Evolutionary conservation across 2,797 vertebrate species (phyloP).

Genomic region (Muraenolepis orangiensis): DNA sequence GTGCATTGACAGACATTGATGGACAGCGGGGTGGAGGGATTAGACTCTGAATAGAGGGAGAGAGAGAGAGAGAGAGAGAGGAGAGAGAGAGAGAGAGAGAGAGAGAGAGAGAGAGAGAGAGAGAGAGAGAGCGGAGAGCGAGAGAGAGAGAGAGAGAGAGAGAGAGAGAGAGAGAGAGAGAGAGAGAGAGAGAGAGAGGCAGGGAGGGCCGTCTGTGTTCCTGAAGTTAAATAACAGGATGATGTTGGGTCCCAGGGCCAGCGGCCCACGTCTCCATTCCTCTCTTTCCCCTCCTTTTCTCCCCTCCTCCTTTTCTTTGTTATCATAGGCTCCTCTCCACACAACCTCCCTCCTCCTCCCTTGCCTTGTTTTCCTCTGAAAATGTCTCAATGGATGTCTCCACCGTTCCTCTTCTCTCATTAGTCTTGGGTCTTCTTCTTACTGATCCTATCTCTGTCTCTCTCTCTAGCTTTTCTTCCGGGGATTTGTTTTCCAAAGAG

Average conservation of each 20-base stretch:
- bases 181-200: constrained; percentile 3
- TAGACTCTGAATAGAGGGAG: neutral
- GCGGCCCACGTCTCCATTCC: constrained; percentile 34
- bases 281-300: constrained; percentile 24
- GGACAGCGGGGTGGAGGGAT: neutral
- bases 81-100: constrained; percentile 25
- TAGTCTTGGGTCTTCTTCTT: neutral
- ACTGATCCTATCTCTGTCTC: constrained; percentile 38
- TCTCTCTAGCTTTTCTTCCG: constrained; percentile 19
- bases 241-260: constrained; percentile 48
- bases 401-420: constrained; percentile 31
- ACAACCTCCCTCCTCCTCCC: neutral
- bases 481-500: neutral
- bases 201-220: constrained; percentile 38
- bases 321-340: constrained; percentile 20
- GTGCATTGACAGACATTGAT: neutral
- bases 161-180: constrained; percentile 7
- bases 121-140: constrained; percentile 10
- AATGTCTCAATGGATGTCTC: no score
- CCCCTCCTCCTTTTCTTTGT: constrained; percentile 10
- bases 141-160: constrained; percentile 8
- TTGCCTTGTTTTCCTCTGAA: neutral
- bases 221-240: constrained; percentile 55
- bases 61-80: constrained; percentile 3
- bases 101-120: neutral